Base-by-base conservation (phyloP, 2,113 vertebrate genomes). In the Butorides virescens region DNA sequence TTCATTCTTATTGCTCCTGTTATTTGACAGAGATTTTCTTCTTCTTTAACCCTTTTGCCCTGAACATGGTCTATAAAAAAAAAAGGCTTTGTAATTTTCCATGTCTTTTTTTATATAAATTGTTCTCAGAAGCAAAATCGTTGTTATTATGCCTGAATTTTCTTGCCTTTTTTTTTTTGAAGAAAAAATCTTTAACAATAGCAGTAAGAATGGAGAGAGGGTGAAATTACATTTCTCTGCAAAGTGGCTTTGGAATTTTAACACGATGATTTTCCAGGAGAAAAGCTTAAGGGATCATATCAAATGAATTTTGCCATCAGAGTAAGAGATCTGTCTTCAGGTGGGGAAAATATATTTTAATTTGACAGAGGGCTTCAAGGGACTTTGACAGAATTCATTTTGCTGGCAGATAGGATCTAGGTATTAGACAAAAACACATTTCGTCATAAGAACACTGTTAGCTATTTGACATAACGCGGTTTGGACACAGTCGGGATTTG, bases 381-480 rank as follows among this genome's bases (percentile, higher is more conserved):
- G 94, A 81, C 90, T 96, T 85, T 83, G 97, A 96, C 94, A 94
- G 97, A 95, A 95, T 89, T 96, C 96, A 68, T 97, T 97, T 95
- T 96, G 86, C 90, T 82, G 92, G 93, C 55, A 86, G 90, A 90
- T 76, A 67, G 49, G 74, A 97, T 96, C 91, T 91, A 79, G 91
- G 84, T 61, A 87, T 84, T 79, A 93, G 95, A 85, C 92, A 94
- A 95, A 91, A 95, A 17, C 62, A 46, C 46, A 50, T 90, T 94
- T 73, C 12, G 36, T 86, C 42, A 16, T 5, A 63, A 85, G 73
- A 92, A 47, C 68, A 59, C 81, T 67, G 91, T 85, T 83, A 91
- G 50, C 84, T 85, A 44, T 90, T 95, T 83, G 63, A 62, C 63
- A 90, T 59, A 66, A 87, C 55, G 72, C 23, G 15, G 74, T 89